These are phyloP conservation scores for Hydrozoanthus tunicans DNA, from an alignment of 64 coral and sea anemone genomes.

Conservation along the genomic window DNA sequence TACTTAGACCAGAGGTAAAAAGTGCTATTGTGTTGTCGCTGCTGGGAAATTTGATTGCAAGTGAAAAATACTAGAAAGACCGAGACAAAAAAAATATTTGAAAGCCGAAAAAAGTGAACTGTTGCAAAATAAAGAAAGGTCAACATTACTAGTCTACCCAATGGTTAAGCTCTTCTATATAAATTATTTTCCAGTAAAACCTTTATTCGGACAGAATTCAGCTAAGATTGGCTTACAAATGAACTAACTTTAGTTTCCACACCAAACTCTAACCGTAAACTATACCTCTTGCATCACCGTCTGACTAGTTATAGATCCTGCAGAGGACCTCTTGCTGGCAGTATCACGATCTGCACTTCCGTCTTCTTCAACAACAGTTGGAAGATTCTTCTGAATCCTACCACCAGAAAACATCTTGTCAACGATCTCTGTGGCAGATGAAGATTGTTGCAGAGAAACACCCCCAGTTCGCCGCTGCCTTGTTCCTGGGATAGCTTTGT, in stretches of 20 bases:
- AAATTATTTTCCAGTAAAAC: too few relatives aligned
- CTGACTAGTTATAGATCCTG: constrained; percentile 60
- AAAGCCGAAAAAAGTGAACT: too few relatives aligned
- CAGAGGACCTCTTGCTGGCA: constrained; percentile 55
- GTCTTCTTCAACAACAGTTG: constrained; percentile 84
- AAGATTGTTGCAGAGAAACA: constrained; percentile 43
- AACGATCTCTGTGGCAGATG: constrained; percentile 59
- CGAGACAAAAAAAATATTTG: too few relatives aligned
- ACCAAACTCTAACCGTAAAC: neutral
- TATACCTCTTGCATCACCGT: constrained; percentile 44
- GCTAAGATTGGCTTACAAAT: too few relatives aligned
- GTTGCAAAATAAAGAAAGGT: too few relatives aligned
- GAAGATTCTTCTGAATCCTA: constrained; percentile 77
- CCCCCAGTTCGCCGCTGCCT: constrained; percentile 87
- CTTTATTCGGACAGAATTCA: too few relatives aligned
- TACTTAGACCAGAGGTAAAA: too few relatives aligned
- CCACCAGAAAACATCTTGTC: constrained; percentile 94
- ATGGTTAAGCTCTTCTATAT: too few relatives aligned
- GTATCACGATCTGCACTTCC: constrained; percentile 34
- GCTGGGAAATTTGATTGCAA: too few relatives aligned
- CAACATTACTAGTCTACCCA: too few relatives aligned
- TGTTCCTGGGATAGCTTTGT: constrained; percentile 14
- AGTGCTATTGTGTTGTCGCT: too few relatives aligned
- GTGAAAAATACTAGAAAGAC: too few relatives aligned
- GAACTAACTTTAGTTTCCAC: neutral